Evolutionary conservation across 2,113 vertebrate genomes (phyloP).

Genomic region (Dipodomys stephensi): DNA sequence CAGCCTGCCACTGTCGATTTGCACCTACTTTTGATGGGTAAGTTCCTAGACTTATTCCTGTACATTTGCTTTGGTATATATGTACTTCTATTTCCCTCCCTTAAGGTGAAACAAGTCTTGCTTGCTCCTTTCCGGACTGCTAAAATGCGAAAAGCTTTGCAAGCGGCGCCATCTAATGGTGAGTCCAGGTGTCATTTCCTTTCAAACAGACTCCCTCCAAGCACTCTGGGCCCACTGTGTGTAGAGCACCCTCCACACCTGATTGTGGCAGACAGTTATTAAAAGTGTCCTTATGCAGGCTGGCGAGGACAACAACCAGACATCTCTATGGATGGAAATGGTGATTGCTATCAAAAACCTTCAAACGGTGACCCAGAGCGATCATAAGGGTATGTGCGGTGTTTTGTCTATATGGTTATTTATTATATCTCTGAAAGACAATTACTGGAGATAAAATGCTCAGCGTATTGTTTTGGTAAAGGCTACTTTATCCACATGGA

Average conservation of each 20-base stretch:
- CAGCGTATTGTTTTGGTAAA: background rate
- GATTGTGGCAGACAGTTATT: background rate
- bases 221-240: too few relatives aligned
- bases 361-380: background rate
- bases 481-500: accelerated
- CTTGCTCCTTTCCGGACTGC: accelerated
- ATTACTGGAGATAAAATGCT: background rate
- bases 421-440: background rate
- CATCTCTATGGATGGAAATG: background rate
- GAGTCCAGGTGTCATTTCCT: accelerated
- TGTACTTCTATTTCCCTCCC: too few relatives aligned
- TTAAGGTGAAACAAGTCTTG: accelerated
- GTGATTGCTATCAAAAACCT: background rate
- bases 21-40: background rate
- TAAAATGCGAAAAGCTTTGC: background rate
- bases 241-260: background rate
- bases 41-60: background rate
- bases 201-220: background rate
- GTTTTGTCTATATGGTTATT: background rate
- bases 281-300: accelerated
- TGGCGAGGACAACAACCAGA: background rate
- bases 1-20: too few relatives aligned
- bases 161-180: slow-evolving; percentile 58
- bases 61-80: background rate
- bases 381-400: too few relatives aligned